Conservation (phyloP, 2,888 invertebrate species). For the Protodeltote pygarga region DNA sequence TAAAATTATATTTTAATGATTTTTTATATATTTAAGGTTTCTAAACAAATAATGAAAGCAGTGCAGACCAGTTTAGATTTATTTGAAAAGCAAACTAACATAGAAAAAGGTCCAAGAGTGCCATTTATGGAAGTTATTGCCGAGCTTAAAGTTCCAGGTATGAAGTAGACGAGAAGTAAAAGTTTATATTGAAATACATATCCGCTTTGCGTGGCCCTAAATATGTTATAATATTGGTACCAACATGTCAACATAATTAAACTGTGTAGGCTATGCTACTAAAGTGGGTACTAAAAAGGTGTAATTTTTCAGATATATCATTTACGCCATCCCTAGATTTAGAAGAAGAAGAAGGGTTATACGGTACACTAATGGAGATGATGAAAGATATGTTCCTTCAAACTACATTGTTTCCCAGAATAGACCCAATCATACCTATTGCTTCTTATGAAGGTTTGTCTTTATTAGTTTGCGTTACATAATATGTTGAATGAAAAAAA, state of each 20-base stretch:
- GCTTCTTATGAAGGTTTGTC: constrained; percentile 74
- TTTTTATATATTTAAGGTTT: constrained; percentile 66
- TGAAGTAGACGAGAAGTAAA: no score
- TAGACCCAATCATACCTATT: constrained; percentile 83
- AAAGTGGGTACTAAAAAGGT: no score
- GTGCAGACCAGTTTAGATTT: constrained; percentile 84
- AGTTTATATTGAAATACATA: no score
- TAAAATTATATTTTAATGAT: neutral
- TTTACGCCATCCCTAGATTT: constrained; percentile 91
- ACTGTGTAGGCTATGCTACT: no score
- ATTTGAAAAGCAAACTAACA: constrained; percentile 88
- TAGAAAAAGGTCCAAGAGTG: constrained; percentile 82
- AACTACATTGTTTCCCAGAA: constrained; percentile 90
- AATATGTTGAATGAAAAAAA: no score
- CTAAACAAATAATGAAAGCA: constrained; percentile 77
- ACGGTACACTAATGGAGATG: constrained; percentile 89
- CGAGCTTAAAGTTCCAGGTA: constrained; percentile 90
- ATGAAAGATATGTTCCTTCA: constrained; percentile 93
- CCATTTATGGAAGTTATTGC: constrained; percentile 93
- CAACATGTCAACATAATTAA: no score
- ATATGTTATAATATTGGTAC: no score
- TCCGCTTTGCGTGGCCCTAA: no score
- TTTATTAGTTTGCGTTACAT: neutral
- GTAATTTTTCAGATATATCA: constrained; percentile 84
- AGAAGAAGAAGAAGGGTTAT: constrained; percentile 89